These are phyloP conservation scores for Ploceus nigricollis DNA, from an alignment of 2,113 vertebrate species.

Conservation along the genomic window DNA sequence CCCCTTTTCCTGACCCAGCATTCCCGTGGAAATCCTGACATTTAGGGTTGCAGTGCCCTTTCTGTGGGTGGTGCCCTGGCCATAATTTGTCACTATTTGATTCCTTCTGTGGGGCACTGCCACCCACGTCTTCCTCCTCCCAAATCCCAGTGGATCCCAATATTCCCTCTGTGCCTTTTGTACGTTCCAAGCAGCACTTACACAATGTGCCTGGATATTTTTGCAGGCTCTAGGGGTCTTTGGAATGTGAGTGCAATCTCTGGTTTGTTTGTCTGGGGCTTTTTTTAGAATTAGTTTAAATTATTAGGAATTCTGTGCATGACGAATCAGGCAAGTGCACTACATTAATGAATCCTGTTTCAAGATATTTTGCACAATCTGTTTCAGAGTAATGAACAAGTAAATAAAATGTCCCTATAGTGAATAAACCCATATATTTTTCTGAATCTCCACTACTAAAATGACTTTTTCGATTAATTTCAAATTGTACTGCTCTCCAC, in stretches of 20 bases:
- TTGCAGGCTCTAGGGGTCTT: neutral
- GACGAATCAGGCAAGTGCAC: neutral
- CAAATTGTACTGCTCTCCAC: neutral
- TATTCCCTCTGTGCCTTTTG: neutral
- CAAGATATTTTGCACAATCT: neutral
- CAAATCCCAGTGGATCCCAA: rapidly evolving
- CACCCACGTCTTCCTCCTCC: rapidly evolving
- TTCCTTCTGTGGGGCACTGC: neutral
- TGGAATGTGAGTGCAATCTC: neutral
- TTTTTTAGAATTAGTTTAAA: neutral
- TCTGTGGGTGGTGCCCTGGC: neutral
- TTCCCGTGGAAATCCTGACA: rapidly evolving
- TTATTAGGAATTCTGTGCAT: neutral
- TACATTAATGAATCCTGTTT: neutral
- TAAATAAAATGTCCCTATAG: neutral
- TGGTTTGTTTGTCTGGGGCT: neutral
- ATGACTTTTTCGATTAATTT: conserved; percentile 4
- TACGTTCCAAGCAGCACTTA: neutral
- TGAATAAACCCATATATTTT: neutral
- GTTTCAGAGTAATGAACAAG: neutral
- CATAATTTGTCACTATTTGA: rapidly evolving
- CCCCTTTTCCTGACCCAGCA: neutral
- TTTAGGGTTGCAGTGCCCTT: neutral
- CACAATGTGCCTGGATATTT: neutral
- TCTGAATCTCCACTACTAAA: neutral